Base-by-base conservation (phyloP, 2,888 invertebrate genomes). In the Brachyopa scutellaris region DNA sequence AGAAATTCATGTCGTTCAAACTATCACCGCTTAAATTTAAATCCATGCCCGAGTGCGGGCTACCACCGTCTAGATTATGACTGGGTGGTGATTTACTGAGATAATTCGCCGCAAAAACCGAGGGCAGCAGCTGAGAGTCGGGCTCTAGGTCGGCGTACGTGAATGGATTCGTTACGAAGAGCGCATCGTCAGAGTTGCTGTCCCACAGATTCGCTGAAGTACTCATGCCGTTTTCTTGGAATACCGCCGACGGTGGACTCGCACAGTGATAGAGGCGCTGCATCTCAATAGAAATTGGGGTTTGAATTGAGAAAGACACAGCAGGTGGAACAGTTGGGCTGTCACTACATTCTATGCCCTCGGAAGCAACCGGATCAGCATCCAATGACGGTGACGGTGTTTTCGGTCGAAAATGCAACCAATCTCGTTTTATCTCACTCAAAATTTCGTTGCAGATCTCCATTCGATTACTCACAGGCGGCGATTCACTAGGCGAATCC, bases 321-420 rank as follows among this genome's bases (percentile, higher is more conserved):
- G 86, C 45, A 0, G 87, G 85, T 6, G 57, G 7, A 29, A 6
- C 7, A 1, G 45, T 21, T 31, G 85, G 21, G 47, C 87, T 87
- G 59, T 82, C 82, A 11, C 69, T 86, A 19, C 84, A 72, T 31
- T 82, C 84, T 49, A 80, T 85, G 40, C 87, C 86, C 26, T 85
- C 85, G 26, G 19, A 21, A 4, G 8, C 67, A 17, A 13, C 2
- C 5, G 40, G 62, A 7, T 62, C 57, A 0, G 69, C 72, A 8
- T 69, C 67, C 15, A 53, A 40, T 31, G 38, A 31, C 31, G 88
- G 87, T 38, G 88, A 86, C 13, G 91, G 91, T 15, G 90, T 90
- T 84, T 89, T 90, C 11, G 90, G 90, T 4, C 90, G 88, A 84
- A 91, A 91, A 85, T 91, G 90, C 66, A 90, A 80, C 90, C 91